phyloP scores from a whole-genome alignment of 2,888 invertebrate genomes.

The Gonocerus acuteangulatus region DNA sequence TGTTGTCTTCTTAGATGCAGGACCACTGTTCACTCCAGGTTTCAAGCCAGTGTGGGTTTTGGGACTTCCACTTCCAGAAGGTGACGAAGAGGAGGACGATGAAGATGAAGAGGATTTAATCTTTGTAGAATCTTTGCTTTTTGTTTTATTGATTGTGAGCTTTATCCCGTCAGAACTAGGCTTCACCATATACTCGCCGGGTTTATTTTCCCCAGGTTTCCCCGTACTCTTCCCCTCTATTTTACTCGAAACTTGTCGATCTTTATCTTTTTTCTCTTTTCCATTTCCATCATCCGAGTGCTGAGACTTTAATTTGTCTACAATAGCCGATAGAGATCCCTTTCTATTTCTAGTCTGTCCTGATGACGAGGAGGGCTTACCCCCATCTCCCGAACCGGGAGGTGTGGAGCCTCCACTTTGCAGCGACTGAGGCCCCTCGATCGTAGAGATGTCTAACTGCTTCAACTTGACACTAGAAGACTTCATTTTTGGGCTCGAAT shows the following conservation, averaged over 20 bases:
- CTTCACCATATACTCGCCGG: slow-evolving; percentile 75
- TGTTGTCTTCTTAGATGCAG: slow-evolving; percentile 71
- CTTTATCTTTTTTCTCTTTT: slow-evolving; percentile 32
- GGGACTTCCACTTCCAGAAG: slow-evolving; percentile 54
- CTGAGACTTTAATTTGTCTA: slow-evolving; percentile 76
- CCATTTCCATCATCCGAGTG: slow-evolving; percentile 41
- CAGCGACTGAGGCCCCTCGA: slow-evolving; percentile 30
- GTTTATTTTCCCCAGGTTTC: slow-evolving; percentile 40
- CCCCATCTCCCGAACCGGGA: slow-evolving; percentile 35
- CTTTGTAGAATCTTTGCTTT: slow-evolving; percentile 59
- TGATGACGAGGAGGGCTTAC: slow-evolving; percentile 35
- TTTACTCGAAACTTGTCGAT: slow-evolving; percentile 41
- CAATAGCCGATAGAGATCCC: slow-evolving; percentile 72
- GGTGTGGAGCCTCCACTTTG: slow-evolving; percentile 37
- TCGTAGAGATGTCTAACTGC: slow-evolving; percentile 53
- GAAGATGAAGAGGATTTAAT: slow-evolving; percentile 45
- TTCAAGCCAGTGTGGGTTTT: slow-evolving; percentile 76
- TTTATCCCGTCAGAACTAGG: slow-evolving; percentile 84
- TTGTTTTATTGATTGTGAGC: slow-evolving; percentile 83
- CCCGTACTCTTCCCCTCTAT: slow-evolving; percentile 32
- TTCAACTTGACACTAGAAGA: slow-evolving; percentile 53
- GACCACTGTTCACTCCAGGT: slow-evolving; percentile 78
- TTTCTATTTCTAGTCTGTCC: slow-evolving; percentile 51
- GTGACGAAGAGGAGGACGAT: slow-evolving; percentile 47
- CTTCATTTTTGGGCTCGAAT: slow-evolving; percentile 60